Percentiles rank a stretch among this genome's conserved stretches.
These are phyloP conservation scores for Hydropsyche betteni DNA, from an alignment of 2,888 invertebrate species.

Conservation along the genomic window DNA sequence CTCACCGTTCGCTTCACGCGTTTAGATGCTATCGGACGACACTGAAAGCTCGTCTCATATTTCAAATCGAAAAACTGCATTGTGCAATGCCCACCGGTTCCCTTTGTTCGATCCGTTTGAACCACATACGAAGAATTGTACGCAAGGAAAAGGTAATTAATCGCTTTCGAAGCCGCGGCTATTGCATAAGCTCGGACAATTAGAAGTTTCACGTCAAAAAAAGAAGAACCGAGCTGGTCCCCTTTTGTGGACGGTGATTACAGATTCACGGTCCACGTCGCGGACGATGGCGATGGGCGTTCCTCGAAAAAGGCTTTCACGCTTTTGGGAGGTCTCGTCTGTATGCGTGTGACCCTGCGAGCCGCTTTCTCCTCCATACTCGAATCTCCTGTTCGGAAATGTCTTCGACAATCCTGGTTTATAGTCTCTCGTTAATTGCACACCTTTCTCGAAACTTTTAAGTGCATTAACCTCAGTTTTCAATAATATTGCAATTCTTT, in stretches of 20 bases:
- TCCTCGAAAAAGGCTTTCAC: not conserved
- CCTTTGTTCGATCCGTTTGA: not conserved
- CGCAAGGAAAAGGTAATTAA: no score
- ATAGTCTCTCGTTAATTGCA: not conserved
- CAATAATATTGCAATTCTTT: no score
- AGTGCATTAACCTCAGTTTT: no score
- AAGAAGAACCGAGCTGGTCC: not conserved
- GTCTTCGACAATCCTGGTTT: no score
- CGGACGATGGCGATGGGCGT: slow-evolving; percentile 2
- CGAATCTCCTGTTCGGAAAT: no score
- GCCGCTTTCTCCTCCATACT: slow-evolving; percentile 6
- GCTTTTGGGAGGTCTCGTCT: slow-evolving; percentile 7
- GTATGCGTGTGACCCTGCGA: not conserved
- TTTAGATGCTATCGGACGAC: not conserved
- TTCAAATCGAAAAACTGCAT: slow-evolving; percentile 1
- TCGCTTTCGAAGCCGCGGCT: not conserved
- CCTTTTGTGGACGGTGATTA: slow-evolving; percentile 6
- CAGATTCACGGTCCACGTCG: not conserved
- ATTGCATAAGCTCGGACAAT: slow-evolving; percentile 18
- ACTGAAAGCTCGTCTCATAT: slow-evolving; percentile 2
- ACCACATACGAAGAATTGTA: no score
- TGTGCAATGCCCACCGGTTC: slow-evolving; percentile 3
- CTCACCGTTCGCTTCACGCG: not conserved
- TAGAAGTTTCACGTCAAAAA: not conserved
- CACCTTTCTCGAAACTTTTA: not conserved